phyloP scores from a whole-genome alignment of 2,113 vertebrate species.

The Odontophorus gujanensis region DNA sequence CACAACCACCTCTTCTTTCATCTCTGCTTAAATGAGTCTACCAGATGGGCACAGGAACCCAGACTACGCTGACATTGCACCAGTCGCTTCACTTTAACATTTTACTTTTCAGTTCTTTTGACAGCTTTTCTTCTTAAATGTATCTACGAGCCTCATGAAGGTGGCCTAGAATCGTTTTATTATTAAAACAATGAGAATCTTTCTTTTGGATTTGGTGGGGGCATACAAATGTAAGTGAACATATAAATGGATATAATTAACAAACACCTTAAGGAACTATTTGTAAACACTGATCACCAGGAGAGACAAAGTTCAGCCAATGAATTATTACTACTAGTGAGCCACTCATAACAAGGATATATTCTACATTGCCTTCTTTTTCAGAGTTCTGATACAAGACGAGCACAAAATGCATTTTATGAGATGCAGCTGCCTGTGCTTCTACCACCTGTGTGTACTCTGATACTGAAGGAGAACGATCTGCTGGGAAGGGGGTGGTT shows the following conservation, averaged over 20 bases:
- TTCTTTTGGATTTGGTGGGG: not conserved
- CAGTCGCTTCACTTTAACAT: not conserved
- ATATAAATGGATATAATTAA: not conserved
- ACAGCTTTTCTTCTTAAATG: not conserved
- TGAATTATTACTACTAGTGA: not conserved
- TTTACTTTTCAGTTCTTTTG: not conserved
- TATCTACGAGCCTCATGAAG: not conserved
- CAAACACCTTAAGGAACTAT: not conserved
- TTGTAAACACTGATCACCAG: not conserved
- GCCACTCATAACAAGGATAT: not conserved
- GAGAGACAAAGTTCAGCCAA: not conserved
- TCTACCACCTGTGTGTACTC: not conserved
- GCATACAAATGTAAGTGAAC: not conserved
- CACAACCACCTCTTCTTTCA: not conserved
- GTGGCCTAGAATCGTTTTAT: not conserved
- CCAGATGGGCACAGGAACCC: slow-evolving; percentile 15
- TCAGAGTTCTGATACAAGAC: not conserved
- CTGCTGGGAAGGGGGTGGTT: not conserved
- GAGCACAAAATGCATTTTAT: not conserved
- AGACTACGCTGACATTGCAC: not conserved
- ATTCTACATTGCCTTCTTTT: not conserved
- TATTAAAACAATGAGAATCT: not conserved
- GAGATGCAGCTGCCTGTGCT: not conserved
- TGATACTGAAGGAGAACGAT: not conserved
- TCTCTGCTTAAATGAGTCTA: slow-evolving; percentile 35